These are phyloP conservation scores for Lipophrys pholis DNA, from an alignment of 2,113 vertebrate species.

Conservation along the genomic window DNA sequence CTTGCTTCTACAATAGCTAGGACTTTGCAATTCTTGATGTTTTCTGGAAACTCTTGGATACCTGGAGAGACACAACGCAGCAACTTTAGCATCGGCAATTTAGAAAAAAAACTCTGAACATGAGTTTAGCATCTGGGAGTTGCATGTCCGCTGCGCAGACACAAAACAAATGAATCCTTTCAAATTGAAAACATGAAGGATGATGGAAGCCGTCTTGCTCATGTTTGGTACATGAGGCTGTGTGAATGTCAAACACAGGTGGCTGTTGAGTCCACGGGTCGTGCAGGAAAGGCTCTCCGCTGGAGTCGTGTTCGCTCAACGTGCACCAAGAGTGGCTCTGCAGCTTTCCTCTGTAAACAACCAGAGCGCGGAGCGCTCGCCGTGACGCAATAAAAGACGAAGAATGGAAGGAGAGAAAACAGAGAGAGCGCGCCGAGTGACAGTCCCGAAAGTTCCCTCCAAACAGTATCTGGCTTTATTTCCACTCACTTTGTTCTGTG, in stretches of 20 bases:
- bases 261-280: not conserved
- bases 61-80: conserved; percentile 80
- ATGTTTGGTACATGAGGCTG: not conserved
- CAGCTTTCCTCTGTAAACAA: conserved; percentile 55
- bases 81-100: not conserved
- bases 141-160: not conserved
- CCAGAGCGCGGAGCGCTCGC: conserved; percentile 10
- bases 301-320: conserved; percentile 2
- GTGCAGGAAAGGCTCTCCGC: conserved; percentile 17
- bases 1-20: conserved; percentile 95
- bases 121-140: not conserved
- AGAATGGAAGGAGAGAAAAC: conserved; percentile 12
- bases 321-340: conserved; percentile 43
- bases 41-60: conserved; percentile 99
- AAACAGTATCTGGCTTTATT: conserved; percentile 38
- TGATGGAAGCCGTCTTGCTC: not conserved
- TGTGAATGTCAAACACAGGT: conserved; percentile 43
- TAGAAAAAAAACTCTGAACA: not conserved
- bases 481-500: conserved; percentile 57
- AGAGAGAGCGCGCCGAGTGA: not conserved
- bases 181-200: conserved; percentile 13
- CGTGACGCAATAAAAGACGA: conserved; percentile 30
- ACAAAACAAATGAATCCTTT: conserved; percentile 27
- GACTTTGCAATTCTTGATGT: conserved; percentile 98
- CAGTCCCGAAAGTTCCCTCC: conserved; percentile 43